A percentile compares a stretch with the other conserved stretches of the same genome.
Conservation (phyloP, 2,888 invertebrate species). For the Harpagoxenus sublaevis region DNA sequence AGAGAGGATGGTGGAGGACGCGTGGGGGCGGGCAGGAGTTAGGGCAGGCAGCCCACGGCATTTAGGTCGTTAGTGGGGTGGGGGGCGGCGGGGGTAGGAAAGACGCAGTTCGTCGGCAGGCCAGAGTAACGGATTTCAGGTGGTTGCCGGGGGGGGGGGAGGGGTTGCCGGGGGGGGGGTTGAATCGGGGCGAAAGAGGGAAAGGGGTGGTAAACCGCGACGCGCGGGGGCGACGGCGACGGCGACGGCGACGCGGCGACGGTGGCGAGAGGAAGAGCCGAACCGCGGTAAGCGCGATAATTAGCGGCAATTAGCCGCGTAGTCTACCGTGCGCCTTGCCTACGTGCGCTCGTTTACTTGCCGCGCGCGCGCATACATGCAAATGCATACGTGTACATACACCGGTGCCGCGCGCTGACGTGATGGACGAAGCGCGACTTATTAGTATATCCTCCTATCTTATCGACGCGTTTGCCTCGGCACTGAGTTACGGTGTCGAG, state of each 20-base stretch:
- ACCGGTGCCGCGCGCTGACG: background rate
- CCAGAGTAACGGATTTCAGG: constrained; percentile 59
- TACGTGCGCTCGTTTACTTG: constrained; percentile 75
- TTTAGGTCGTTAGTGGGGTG: constrained; percentile 54
- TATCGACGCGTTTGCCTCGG: constrained; percentile 25
- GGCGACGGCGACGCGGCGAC: constrained; percentile 27
- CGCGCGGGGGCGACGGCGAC: constrained; percentile 43
- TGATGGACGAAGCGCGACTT: constrained; percentile 43
- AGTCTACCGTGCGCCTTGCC: constrained; percentile 77
- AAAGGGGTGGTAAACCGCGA: constrained; percentile 53
- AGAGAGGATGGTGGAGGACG: constrained; percentile 25
- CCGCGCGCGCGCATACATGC: constrained; percentile 53
- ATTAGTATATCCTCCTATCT: constrained; percentile 17
- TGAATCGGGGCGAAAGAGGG: background rate
- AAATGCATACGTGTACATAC: background rate
- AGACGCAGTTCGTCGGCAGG: constrained; percentile 50
- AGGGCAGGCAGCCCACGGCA: constrained; percentile 48
- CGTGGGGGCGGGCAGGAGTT: constrained; percentile 31
- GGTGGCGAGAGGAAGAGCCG: constrained; percentile 67
- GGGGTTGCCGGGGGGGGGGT: constrained; percentile 17
- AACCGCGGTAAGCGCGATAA: constrained; percentile 84
- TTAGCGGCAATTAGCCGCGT: constrained; percentile 84
- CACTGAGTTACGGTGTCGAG: constrained; percentile 31
- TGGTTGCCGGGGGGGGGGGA: constrained; percentile 29
- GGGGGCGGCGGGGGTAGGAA: constrained; percentile 38